Evolutionary conservation across 2,797 vertebrate genomes (phyloP), one percentile per base, ranked within the genome.

Genomic region (Oreochromis grahami): DNA sequence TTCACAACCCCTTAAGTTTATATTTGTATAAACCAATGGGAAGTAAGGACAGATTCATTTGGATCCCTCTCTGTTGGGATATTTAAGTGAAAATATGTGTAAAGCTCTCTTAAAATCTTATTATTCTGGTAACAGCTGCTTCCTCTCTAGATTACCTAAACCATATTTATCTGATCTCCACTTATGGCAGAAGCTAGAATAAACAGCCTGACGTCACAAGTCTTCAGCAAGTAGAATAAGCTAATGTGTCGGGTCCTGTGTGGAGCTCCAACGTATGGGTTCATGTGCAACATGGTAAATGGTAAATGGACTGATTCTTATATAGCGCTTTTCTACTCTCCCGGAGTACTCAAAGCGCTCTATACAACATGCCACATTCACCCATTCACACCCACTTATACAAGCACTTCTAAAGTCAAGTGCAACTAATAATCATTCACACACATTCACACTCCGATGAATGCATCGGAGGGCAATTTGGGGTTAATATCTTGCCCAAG

Each of bases 221-320:
- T 80, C 43, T 76, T 83, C 43, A 79, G 56, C 78, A 50, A 74
- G 80, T 63, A 50, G 76, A 76, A 87, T 88, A 84, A 88, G 83
- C 85, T 72, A 72, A 26, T 45, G 56, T 60, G 60, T 87, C 5
- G 36, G 15, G 58, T 83, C 65, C 77, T 38, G 78, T 76, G 74
- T 74, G 58, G 76, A 83, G 58, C 14, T 34, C 19, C 68, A 41
- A 14, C 41, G 19, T 48, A 9, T 83, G 63, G 56, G 84, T 78
- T 65, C 51, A 53, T 76, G 38, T 26, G 2, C n/a, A 76, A 21
- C 55, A 26, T 86, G n/a, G n/a, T n/a, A n/a, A n/a, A n/a, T n/a
- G n/a, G n/a, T n/a, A n/a, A n/a, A n/a, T n/a, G n/a, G n/a, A n/a
- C n/a, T n/a, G n/a, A n/a, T n/a, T n/a, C n/a, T n/a, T n/a, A n/a